These are phyloP conservation scores for Globodera ellingtonae DNA, from an alignment of 1,140 invertebrate species.

Conservation along the genomic window DNA sequence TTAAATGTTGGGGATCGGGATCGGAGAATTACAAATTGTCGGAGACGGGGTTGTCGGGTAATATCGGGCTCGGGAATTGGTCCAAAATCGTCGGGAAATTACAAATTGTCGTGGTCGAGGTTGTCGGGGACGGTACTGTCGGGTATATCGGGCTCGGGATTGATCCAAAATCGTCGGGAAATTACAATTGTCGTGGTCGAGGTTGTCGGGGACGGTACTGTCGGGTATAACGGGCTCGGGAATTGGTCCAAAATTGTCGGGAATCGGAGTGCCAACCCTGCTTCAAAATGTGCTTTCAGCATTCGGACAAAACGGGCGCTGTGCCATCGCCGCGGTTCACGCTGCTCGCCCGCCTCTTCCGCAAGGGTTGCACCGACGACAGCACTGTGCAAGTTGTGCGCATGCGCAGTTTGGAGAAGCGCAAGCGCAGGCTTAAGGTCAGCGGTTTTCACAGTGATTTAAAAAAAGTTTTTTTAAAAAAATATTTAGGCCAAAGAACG, in stretches of 20 bases:
- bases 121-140: too few relatives aligned
- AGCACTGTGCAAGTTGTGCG: slow-evolving; percentile 22
- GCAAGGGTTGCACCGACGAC: slow-evolving; percentile 3
- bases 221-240: too few relatives aligned
- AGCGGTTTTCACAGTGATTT: too few relatives aligned
- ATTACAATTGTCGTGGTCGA: background rate
- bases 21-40: background rate
- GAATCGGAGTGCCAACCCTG: too few relatives aligned
- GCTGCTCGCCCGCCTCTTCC: slow-evolving; percentile 3
- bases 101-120: background rate
- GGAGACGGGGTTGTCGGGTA: background rate
- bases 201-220: too few relatives aligned
- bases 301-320: background rate
- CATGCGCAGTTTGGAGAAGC: slow-evolving; percentile 54
- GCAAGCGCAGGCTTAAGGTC: slow-evolving; percentile 83
- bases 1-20: background rate
- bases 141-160: too few relatives aligned
- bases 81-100: too few relatives aligned
- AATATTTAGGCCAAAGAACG: slow-evolving; percentile 77
- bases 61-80: too few relatives aligned
- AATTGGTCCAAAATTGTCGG: too few relatives aligned
- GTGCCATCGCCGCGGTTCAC: background rate
- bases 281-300: background rate
- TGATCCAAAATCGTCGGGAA: too few relatives aligned
- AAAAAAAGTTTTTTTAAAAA: too few relatives aligned